These are phyloP conservation scores for Acrocephalus scirpaceus DNA, from an alignment of 2,797 vertebrate species.

Conservation along the genomic window DNA sequence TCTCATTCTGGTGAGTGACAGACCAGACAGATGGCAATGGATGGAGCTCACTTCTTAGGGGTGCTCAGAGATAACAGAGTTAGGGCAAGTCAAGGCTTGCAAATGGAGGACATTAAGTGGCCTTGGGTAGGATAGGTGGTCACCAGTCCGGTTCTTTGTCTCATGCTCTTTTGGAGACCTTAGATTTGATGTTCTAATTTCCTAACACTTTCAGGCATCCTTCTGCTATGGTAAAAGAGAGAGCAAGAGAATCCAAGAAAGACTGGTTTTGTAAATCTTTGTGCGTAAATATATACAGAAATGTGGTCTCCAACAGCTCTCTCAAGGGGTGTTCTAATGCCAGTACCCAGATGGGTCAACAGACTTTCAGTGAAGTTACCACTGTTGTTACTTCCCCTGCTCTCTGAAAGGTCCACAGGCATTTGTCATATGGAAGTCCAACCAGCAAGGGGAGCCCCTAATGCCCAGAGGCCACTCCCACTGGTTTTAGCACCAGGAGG, in stretches of 20 bases:
- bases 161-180: neutral
- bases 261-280: neutral
- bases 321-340: neutral
- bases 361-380: neutral
- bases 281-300: neutral
- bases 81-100: neutral
- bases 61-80: neutral
- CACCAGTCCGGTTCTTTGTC: neutral
- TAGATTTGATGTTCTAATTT: neutral
- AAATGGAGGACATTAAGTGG: neutral
- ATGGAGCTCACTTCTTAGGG: neutral
- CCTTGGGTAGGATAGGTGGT: neutral
- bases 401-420: neutral
- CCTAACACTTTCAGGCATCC: neutral
- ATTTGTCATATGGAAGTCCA: fast-evolving
- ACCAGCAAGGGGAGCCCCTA: neutral
- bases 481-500: neutral
- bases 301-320: neutral
- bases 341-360: neutral
- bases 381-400: neutral
- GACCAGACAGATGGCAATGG: neutral
- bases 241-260: neutral
- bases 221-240: neutral
- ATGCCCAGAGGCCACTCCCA: neutral
- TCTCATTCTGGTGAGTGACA: neutral